These are phyloP conservation scores for Papilio polyxenes DNA, from an alignment of 1,140 invertebrate genomes.

Conservation along the genomic window DNA sequence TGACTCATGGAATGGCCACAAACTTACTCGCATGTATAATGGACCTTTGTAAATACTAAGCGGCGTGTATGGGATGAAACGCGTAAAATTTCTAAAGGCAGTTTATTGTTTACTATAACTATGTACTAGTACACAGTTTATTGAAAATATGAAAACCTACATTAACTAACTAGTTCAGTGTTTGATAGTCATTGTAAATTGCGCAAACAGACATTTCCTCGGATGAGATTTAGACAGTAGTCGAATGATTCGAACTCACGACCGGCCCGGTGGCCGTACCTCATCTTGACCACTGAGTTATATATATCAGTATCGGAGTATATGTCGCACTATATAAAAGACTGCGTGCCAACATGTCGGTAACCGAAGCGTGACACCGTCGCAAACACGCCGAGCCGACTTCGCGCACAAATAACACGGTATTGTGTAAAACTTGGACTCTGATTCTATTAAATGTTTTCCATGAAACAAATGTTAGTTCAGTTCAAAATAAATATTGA, in stretches of 20 bases:
- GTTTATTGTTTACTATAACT: no score
- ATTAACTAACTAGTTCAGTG: no score
- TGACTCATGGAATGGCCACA: neutral
- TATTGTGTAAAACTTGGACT: neutral
- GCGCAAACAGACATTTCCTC: no score
- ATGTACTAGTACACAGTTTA: no score
- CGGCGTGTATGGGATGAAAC: neutral
- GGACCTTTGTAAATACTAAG: neutral
- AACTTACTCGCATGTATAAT: neutral
- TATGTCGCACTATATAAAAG: neutral
- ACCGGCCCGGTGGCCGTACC: neutral
- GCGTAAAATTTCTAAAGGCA: neutral
- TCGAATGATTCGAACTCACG: no score
- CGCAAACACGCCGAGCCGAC: neutral
- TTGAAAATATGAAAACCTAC: no score
- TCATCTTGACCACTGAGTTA: neutral
- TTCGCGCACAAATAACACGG: constrained; percentile 1
- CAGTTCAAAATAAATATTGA: neutral
- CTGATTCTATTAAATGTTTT: neutral
- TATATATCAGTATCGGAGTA: neutral
- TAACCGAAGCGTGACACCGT: neutral
- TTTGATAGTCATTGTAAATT: no score
- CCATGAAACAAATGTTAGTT: neutral
- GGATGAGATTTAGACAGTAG: no score
- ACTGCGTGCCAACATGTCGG: neutral